Base-by-base conservation (phyloP, 2,888 invertebrate species). In the Calameuta idolon region DNA sequence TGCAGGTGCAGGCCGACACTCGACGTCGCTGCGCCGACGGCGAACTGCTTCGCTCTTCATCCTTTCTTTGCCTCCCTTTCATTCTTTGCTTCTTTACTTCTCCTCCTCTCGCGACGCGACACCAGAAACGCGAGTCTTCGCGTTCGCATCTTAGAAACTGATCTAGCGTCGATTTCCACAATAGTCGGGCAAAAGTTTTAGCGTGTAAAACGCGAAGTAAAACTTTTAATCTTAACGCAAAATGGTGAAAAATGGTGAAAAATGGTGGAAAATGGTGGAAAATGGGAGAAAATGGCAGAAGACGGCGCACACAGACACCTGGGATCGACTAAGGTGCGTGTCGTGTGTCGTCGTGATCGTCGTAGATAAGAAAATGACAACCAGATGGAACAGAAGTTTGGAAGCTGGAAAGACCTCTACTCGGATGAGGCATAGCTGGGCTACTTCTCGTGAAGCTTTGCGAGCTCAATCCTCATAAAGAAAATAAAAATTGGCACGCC, bases 361-460 rank as follows among this genome's bases (percentile, higher is more conserved):
- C 23, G 55, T 55, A 23, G 2, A 3, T 23, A 55, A 55, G 23
- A 55, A 55, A 23, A 55, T 9, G 2, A 23, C 23, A 9, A 23
- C 2, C 23, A 23, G 23, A 55, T 23, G 55, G 9, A 55, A 9
- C 55, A 55, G 9, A 9, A 55, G 55, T 23, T 33, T 33, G 33
- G 33, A 33, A 33, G 4, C 3, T 33, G 33, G 33, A 33, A 33
- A 33, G 3, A 33, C 33, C 33, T 33, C 4, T 12, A 69, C 69
- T 55, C 35, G 40, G 78, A 69, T 12, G 73, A 75, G 77, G 69
- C 73, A 37, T 76, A 74, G 68, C 74, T 75, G 69, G 76, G 75
- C 75, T 75, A 73, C 75, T 79, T 75, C 79, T 75, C 75, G 71
- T 35, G 73, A 75, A 79, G 81, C 76, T 81, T 79, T 75, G 77